Percentiles rank a stretch among this genome's conserved stretches.
phyloP scores from a whole-genome alignment of 2,888 invertebrate species.

The Dynastes maya region DNA sequence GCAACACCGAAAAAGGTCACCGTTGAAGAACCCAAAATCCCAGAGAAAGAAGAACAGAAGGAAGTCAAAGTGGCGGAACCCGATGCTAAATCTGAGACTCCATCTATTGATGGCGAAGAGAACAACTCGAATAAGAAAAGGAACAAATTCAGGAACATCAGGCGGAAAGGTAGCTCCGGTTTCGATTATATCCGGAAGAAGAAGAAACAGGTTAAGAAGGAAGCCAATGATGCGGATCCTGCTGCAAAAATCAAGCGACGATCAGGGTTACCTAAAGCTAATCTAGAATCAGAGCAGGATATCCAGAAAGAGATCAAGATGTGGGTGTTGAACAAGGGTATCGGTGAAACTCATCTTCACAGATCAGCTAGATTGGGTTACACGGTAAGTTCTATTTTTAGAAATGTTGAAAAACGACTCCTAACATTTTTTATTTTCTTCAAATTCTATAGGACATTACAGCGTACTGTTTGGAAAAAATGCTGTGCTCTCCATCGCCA shows the following conservation, averaged over 20 bases:
- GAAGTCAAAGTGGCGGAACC: constrained; percentile 67
- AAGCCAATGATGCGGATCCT: constrained; percentile 64
- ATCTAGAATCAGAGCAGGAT: constrained; percentile 81
- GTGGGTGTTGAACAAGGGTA: constrained; percentile 95
- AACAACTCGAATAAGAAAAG: constrained; percentile 68
- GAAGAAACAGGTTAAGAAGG: constrained; percentile 81
- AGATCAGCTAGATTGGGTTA: constrained; percentile 92
- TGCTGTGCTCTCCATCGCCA: constrained; percentile 86
- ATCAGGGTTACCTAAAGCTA: constrained; percentile 71
- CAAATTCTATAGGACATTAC: constrained; percentile 83
- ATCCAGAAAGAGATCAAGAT: constrained; percentile 89
- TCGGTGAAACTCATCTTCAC: constrained; percentile 94
- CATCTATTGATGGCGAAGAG: constrained; percentile 66
- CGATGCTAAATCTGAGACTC: constrained; percentile 65
- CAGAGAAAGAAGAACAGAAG: constrained; percentile 60
- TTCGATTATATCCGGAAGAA: constrained; percentile 93
- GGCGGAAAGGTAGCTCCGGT: constrained; percentile 86
- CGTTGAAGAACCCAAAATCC: constrained; percentile 48
- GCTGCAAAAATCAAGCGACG: constrained; percentile 64
- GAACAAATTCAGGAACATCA: constrained; percentile 77
- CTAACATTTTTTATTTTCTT: constrained; percentile 15
- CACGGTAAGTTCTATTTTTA: constrained; percentile 76
- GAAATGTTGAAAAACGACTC: constrained; percentile 45
- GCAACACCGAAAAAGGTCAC: constrained; percentile 15
- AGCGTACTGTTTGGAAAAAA: constrained; percentile 90